Conservation (phyloP, 2,888 invertebrate species). For the Spatulosminthurus flaviceps region DNA sequence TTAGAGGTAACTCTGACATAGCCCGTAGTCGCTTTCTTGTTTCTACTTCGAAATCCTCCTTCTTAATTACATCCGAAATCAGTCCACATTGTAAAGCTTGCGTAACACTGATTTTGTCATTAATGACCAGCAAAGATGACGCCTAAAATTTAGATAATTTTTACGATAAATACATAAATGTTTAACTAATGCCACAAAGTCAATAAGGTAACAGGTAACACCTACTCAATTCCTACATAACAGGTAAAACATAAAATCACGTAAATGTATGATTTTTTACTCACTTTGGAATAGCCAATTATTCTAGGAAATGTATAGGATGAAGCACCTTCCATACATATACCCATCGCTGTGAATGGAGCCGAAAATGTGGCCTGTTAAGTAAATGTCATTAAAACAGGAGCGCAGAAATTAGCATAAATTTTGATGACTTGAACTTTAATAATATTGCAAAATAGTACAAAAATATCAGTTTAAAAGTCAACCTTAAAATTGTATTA, state of each 20-base stretch:
- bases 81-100: conserved; percentile 83
- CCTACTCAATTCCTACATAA: too few relatives aligned
- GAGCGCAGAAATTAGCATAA: too few relatives aligned
- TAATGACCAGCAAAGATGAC: conserved; percentile 72
- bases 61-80: conserved; percentile 79
- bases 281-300: conserved; percentile 80
- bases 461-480: too few relatives aligned
- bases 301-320: conserved; percentile 83
- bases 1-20: conserved; percentile 38
- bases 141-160: too few relatives aligned
- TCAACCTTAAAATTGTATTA: neutral
- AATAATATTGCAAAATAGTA: too few relatives aligned
- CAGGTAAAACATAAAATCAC: too few relatives aligned
- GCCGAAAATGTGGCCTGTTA: conserved; percentile 83
- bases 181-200: too few relatives aligned
- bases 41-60: conserved; percentile 71
- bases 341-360: conserved; percentile 85
- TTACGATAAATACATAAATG: too few relatives aligned
- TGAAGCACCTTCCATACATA: conserved; percentile 90
- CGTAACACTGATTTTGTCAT: conserved; percentile 78
- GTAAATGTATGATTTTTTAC: too few relatives aligned
- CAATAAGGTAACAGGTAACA: too few relatives aligned
- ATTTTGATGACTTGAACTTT: too few relatives aligned
- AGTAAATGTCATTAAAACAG: too few relatives aligned
- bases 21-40: conserved; percentile 67